Percentiles rank a stretch among this genome's conserved stretches.
Conservation (phyloP, 2,888 invertebrate species). For the Aspidapion aeneum region DNA sequence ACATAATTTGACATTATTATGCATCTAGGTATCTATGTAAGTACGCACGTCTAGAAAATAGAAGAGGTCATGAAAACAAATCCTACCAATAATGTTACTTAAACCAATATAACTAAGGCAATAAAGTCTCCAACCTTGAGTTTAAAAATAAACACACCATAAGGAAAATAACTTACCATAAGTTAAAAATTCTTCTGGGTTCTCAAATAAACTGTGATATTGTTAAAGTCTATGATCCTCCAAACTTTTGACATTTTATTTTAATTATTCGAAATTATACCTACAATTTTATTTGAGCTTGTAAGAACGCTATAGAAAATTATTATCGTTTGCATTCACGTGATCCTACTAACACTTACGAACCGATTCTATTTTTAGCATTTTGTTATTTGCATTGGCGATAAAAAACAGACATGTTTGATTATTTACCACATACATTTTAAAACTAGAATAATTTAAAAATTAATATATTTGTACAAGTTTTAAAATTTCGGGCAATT, state of each 20-base stretch:
- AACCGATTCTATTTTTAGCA: conserved; percentile 29
- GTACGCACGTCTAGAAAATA: background rate
- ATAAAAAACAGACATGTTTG: conserved; percentile 30
- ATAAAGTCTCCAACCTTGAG: conserved; percentile 20
- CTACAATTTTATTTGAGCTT: too few species aligned
- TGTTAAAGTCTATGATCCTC: background rate
- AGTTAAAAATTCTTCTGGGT: background rate
- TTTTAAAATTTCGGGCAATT: background rate
- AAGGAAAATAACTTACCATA: background rate
- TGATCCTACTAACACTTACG: background rate
- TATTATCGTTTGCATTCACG: background rate
- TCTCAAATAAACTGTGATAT: background rate
- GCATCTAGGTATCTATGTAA: background rate
- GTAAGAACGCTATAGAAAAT: background rate
- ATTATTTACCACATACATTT: conserved; percentile 25
- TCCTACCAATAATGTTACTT: background rate
- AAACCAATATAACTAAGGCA: background rate
- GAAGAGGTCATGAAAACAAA: background rate
- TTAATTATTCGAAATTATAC: background rate
- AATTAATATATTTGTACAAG: background rate
- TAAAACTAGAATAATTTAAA: background rate
- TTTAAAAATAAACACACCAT: conserved; percentile 22
- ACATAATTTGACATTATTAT: background rate
- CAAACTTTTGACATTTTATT: background rate
- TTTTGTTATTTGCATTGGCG: conserved; percentile 32